Percentiles rank a stretch among this genome's conserved stretches.
These are phyloP conservation scores for Idaea aversata DNA, from an alignment of 2,888 invertebrate species.

Conservation along the genomic window DNA sequence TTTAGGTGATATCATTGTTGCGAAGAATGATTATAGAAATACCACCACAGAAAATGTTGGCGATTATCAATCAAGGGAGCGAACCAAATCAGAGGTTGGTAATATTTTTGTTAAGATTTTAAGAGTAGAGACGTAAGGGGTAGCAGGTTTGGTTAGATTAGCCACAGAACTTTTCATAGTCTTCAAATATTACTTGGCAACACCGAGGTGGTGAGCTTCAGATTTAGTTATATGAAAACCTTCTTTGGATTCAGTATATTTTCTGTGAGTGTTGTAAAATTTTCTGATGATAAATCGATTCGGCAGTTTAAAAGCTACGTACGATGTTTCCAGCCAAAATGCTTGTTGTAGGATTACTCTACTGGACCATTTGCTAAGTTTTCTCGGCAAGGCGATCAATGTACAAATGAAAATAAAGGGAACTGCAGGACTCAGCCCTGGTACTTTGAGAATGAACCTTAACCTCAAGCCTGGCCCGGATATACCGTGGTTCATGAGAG, in stretches of 20 bases:
- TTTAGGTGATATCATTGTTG: constrained; percentile 89
- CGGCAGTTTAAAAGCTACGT: no score
- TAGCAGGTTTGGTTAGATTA: no score
- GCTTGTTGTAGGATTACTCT: constrained; percentile 83
- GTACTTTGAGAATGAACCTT: constrained; percentile 79
- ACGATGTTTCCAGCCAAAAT: not conserved
- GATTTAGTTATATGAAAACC: no score
- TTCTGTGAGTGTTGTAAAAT: no score
- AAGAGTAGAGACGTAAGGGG: no score
- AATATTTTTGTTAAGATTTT: not conserved
- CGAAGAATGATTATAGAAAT: constrained; percentile 94
- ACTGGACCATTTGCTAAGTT: constrained; percentile 93
- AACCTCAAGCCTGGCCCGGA: constrained; percentile 60
- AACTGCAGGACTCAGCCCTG: constrained; percentile 46
- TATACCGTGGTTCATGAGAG: constrained; percentile 92
- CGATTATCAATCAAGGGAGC: constrained; percentile 83
- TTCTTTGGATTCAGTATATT: no score
- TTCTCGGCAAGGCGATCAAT: constrained; percentile 94
- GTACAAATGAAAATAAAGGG: constrained; percentile 90
- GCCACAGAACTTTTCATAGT: no score
- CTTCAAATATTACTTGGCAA: no score
- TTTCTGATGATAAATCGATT: no score
- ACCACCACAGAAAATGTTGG: constrained; percentile 89
- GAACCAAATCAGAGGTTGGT: constrained; percentile 51
- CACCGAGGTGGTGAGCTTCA: no score